Conservation (phyloP, 2,797 vertebrate genomes). For the Acipenser transmontanus region DNA sequence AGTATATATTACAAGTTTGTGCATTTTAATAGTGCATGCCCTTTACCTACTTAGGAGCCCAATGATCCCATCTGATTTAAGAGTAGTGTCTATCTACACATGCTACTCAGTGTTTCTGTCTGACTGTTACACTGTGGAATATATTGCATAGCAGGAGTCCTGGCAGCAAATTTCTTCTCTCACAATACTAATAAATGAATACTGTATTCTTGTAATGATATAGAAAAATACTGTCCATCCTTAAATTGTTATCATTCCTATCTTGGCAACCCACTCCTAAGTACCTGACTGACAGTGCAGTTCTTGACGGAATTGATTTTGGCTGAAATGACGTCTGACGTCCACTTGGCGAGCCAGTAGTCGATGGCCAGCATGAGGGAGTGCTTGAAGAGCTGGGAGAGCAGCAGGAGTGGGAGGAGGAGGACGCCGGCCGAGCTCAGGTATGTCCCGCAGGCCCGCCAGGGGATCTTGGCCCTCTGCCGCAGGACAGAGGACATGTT, state of each 20-base stretch:
- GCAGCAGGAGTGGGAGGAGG: constrained; percentile 74
- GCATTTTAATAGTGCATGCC: too few relatives aligned
- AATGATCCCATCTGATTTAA: too few relatives aligned
- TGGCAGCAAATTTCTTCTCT: too few relatives aligned
- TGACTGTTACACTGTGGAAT: too few relatives aligned
- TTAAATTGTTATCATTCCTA: neutral
- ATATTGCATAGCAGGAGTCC: too few relatives aligned
- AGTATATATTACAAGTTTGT: too few relatives aligned
- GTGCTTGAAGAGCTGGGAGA: constrained; percentile 94
- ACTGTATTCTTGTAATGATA: too few relatives aligned
- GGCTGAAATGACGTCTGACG: constrained; percentile 60
- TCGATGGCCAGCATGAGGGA: constrained; percentile 88
- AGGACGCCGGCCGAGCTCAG: constrained; percentile 83
- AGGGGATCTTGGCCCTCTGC: constrained; percentile 88
- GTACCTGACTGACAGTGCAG: constrained; percentile 73
- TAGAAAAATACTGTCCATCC: too few relatives aligned
- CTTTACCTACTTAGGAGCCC: too few relatives aligned
- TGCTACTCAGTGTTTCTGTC: too few relatives aligned
- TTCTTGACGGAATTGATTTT: constrained; percentile 54
- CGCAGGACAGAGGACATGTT: constrained; percentile 81
- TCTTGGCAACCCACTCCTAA: neutral
- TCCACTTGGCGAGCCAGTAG: constrained; percentile 93
- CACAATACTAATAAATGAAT: too few relatives aligned
- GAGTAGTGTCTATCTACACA: too few relatives aligned
- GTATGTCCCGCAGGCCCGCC: constrained; percentile 86